Conservation (phyloP, 2,888 invertebrate species). For the Lithophane socia region DNA sequence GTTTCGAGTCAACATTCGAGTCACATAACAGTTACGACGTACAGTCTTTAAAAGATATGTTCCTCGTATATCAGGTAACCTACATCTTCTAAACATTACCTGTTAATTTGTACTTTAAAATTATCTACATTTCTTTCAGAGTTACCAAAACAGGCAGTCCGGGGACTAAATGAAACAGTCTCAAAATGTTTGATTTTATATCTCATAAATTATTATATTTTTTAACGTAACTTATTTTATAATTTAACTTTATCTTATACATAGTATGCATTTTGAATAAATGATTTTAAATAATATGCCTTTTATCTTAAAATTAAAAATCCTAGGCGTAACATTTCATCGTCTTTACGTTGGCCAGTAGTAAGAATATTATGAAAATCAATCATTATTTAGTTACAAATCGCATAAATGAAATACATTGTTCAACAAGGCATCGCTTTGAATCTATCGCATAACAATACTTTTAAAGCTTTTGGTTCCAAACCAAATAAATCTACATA, state of each 20-base stretch:
- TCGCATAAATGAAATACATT: background rate
- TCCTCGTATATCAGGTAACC: no score
- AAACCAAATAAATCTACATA: constrained; percentile 43
- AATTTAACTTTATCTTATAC: constrained; percentile 29
- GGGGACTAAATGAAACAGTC: constrained; percentile 53
- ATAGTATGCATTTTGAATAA: constrained; percentile 39
- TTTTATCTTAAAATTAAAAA: constrained; percentile 12
- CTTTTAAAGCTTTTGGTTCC: constrained; percentile 63
- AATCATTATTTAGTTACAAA: background rate
- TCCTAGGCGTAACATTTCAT: background rate
- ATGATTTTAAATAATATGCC: constrained; percentile 51
- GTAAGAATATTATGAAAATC: background rate
- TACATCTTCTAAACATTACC: background rate
- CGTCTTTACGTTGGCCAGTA: background rate
- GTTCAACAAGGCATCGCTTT: constrained; percentile 5
- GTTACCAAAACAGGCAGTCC: constrained; percentile 69
- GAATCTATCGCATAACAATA: constrained; percentile 48
- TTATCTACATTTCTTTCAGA: constrained; percentile 69
- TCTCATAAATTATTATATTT: constrained; percentile 30
- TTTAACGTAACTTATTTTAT: constrained; percentile 35
- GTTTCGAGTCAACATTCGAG: background rate
- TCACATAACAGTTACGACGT: no score
- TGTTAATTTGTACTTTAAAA: background rate
- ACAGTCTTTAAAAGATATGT: background rate
- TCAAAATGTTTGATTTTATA: constrained; percentile 33